phyloP scores from a whole-genome alignment of 2,797 vertebrate genomes.

The Odontamblyopus rebecca region DNA sequence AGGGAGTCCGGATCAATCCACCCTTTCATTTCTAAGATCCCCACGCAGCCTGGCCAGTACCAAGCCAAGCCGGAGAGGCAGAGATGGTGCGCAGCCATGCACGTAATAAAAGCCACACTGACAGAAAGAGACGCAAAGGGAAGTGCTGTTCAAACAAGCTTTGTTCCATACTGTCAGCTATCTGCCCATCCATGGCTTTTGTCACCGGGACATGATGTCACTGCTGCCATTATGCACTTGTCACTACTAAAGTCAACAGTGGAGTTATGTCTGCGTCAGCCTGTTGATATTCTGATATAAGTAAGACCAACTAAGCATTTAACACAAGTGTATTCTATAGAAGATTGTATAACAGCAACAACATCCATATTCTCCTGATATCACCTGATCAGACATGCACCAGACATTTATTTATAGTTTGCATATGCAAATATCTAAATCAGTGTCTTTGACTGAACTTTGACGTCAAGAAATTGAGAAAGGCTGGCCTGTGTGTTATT shows the following conservation, averaged over 20 bases:
- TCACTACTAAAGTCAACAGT: conserved; percentile 63
- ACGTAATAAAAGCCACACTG: conserved; percentile 66
- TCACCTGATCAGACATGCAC: neutral
- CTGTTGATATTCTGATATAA: conserved; percentile 2
- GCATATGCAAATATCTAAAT: neutral
- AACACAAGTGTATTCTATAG: neutral
- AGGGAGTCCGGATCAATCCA: conserved; percentile 76
- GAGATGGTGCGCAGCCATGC: conserved; percentile 60
- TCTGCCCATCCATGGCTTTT: conserved; percentile 69
- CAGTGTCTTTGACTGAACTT: neutral
- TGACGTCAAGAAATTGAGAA: neutral
- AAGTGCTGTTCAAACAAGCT: conserved; percentile 70
- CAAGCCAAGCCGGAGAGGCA: conserved; percentile 62
- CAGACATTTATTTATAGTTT: neutral
- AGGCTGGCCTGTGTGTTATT: neutral
- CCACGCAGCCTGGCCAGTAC: conserved; percentile 65
- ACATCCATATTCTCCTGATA: neutral
- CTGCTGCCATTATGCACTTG: conserved; percentile 61
- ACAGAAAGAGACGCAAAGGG: conserved; percentile 60
- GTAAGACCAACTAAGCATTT: conserved; percentile 1
- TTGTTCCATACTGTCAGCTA: conserved; percentile 70
- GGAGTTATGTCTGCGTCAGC: conserved; percentile 44
- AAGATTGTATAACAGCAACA: neutral
- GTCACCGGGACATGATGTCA: conserved; percentile 72
- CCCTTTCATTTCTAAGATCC: conserved; percentile 78